A percentile compares a stretch with the other conserved stretches of the same genome.
phyloP scores from a whole-genome alignment of 2,888 invertebrate species.

The Dicyrtomina minuta region DNA sequence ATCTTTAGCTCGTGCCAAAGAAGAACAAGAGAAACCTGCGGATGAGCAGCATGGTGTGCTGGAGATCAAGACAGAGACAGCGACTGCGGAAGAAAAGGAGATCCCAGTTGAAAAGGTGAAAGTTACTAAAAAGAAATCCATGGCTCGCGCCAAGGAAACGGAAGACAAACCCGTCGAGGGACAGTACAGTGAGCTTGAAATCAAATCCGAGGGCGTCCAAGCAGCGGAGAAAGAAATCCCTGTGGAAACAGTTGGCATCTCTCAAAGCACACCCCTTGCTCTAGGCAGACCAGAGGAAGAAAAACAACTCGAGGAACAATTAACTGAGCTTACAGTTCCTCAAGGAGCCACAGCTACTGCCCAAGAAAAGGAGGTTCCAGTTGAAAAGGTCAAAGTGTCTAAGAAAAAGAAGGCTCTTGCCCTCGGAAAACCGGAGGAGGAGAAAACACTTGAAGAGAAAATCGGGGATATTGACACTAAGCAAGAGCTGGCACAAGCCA shows the following conservation, averaged over 20 bases:
- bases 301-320: conserved; percentile 54
- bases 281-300: conserved; percentile 25
- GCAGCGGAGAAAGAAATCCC: conserved; percentile 30
- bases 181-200: conserved; percentile 7
- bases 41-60: conserved; percentile 25
- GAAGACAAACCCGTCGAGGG: conserved; percentile 17
- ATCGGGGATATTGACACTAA: conserved; percentile 2
- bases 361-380: conserved; percentile 23
- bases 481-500: conserved; percentile 14
- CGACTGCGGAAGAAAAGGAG: conserved; percentile 7
- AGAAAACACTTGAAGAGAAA: not conserved
- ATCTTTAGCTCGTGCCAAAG: conserved; percentile 23
- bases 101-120: conserved; percentile 23
- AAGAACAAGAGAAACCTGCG: conserved; percentile 38
- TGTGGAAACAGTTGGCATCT: conserved; percentile 11
- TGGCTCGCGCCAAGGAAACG: conserved; percentile 16
- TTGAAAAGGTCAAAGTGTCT: conserved; percentile 21
- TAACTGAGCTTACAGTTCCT: conserved; percentile 54
- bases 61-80: conserved; percentile 4
- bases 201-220: not conserved
- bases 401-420: conserved; percentile 10
- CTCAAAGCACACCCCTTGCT: conserved; percentile 15
- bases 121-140: conserved; percentile 1
- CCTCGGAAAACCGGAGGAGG: conserved; percentile 9
- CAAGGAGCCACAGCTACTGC: not conserved